Base-by-base conservation (phyloP, 1,140 invertebrate genomes). In the Muscidifurax raptorellus region DNA sequence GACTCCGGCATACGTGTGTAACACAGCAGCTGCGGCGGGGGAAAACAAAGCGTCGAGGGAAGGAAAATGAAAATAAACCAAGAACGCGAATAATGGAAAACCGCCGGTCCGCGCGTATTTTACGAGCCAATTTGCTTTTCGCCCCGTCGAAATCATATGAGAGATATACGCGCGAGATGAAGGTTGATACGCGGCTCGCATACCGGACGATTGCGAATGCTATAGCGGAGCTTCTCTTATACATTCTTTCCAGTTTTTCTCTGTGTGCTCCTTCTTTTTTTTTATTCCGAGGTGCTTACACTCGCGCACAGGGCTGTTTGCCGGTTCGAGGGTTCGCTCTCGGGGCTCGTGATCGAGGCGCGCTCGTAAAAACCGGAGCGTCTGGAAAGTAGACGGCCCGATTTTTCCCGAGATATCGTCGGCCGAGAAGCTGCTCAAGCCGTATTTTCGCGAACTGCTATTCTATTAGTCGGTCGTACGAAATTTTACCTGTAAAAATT, bases 71-170 rank as follows among this genome's bases (percentile, higher is more conserved):
- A 59, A 59, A 59, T 59, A 59, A 59, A 59, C 0, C 22, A 22
- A n/a, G 66, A 30, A n/a, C n/a, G n/a, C 66, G 66, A 69, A 69
- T 69, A 69, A 28, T 69, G 27, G 12, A 69, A 69, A 69, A 9
- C 28, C 25, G 25, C 10, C 27, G 5, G 22, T 7, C 18, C 36
- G 36, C 36, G 52, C 52, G 28, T 69, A 69, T 28, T 69, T 69
- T 69, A 69, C 27, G 27, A 69, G 66, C 15, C 66, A 69, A 69
- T 27, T 30, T 28, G 66, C 66, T 69, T 69, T 69, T 12, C 18
- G 52, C 22, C 52, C 22, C 52, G 22, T 18, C 18, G 52, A 59
- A 59, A 59, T 59, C 0, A 59, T 59, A 22, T 59, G 22, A 59
- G 22, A 59, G n/a, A n/a, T n/a, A 59, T 22, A 22, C 18, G 52